Evolutionary conservation across 1,140 invertebrate species (phyloP).

Genomic region (Zelostemma sp.): DNA sequence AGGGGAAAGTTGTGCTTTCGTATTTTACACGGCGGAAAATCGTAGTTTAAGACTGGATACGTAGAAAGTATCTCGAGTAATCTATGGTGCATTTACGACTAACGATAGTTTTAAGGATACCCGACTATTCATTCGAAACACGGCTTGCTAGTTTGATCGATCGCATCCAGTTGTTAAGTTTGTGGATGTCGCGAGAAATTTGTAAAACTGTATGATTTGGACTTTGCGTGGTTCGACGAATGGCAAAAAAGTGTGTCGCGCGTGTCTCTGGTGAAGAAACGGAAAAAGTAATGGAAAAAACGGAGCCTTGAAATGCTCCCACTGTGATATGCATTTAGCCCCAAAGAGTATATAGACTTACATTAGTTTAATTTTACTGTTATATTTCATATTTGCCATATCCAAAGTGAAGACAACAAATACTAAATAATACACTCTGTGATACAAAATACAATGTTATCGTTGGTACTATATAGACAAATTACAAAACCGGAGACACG

Average conservation of each 20-base stretch:
- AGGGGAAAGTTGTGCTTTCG: slow-evolving; percentile 18
- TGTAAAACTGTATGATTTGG: neutral
- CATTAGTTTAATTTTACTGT: slow-evolving; percentile 70
- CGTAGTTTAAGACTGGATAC: slow-evolving; percentile 63
- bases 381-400: slow-evolving; percentile 70
- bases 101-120: slow-evolving; percentile 34
- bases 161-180: slow-evolving; percentile 19
- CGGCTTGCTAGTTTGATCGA: slow-evolving; percentile 40
- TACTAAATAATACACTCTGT: slow-evolving; percentile 68
- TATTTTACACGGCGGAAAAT: slow-evolving; percentile 52
- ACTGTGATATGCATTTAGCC: slow-evolving; percentile 71
- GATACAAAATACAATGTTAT: slow-evolving; percentile 69
- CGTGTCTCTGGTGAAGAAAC: slow-evolving; percentile 51
- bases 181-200: slow-evolving; percentile 1
- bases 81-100: slow-evolving; percentile 63
- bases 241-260: too few species aligned
- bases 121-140: too few species aligned
- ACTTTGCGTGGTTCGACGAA: slow-evolving; percentile 39
- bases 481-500: slow-evolving; percentile 60
- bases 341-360: slow-evolving; percentile 70
- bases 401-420: slow-evolving; percentile 68
- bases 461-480: slow-evolving; percentile 65
- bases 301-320: slow-evolving; percentile 61
- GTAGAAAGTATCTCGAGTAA: slow-evolving; percentile 58
- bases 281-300: slow-evolving; percentile 52